A percentile compares a stretch with the other conserved stretches of the same genome.
These are phyloP conservation scores for Sturnira hondurensis DNA, from an alignment of 2,113 vertebrate species.

Conservation along the genomic window DNA sequence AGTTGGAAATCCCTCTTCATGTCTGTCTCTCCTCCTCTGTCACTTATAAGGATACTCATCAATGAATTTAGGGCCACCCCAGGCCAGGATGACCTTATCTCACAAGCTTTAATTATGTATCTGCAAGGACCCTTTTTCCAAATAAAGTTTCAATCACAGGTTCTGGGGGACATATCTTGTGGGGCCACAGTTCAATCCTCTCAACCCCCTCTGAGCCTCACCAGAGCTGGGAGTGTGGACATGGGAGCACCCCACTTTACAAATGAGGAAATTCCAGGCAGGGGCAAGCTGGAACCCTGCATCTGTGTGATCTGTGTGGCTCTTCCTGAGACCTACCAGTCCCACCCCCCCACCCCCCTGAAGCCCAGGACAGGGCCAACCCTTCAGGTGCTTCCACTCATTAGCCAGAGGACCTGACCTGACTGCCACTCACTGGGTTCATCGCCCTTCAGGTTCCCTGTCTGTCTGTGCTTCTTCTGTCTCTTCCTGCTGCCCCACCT, in stretches of 20 bases:
- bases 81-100: neutral
- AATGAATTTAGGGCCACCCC: neutral
- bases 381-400: neutral
- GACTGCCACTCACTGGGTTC: too few relatives aligned
- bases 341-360: too few relatives aligned
- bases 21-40: too few relatives aligned
- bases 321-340: neutral
- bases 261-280: neutral
- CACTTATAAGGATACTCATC: neutral
- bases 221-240: accelerated
- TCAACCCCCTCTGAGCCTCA: neutral
- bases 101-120: neutral
- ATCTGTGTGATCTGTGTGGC: accelerated
- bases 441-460: accelerated
- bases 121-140: neutral
- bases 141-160: neutral
- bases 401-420: too few relatives aligned
- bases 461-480: neutral
- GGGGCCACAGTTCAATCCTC: neutral
- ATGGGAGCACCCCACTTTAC: accelerated
- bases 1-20: neutral
- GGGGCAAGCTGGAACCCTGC: neutral
- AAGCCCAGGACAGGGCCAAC: too few relatives aligned
- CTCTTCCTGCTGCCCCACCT: neutral
- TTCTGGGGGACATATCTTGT: neutral